Evolutionary conservation across 2,888 invertebrate species (phyloP).

Genomic region (Pristionchus japonicus): DNA sequence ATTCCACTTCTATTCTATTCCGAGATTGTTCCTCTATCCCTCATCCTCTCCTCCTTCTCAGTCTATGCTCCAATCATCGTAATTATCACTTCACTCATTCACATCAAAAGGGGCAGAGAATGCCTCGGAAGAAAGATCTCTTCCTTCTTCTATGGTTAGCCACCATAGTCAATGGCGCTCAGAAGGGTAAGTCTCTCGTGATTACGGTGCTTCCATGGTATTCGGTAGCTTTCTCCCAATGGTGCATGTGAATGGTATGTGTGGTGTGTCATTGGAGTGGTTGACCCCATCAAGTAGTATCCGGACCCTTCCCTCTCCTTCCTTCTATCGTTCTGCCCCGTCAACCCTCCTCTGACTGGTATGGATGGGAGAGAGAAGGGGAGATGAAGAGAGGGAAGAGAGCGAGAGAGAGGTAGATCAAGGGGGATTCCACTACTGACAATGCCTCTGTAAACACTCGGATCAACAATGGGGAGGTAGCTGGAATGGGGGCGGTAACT

Average conservation of each 20-base stretch:
- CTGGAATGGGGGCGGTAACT: neutral
- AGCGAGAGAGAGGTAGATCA: constrained; percentile 15
- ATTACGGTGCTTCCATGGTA: constrained; percentile 1
- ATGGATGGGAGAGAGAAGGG: neutral
- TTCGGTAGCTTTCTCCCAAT: constrained; percentile 26
- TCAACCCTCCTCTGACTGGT: constrained; percentile 34
- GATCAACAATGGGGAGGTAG: neutral
- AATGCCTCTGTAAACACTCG: neutral
- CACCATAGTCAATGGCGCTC: neutral
- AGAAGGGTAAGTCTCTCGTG: constrained; percentile 3
- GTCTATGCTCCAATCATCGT: constrained; percentile 5
- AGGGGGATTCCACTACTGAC: constrained; percentile 17
- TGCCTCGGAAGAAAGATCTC: constrained; percentile 34
- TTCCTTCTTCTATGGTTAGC: constrained; percentile 14
- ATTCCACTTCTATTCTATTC: neutral
- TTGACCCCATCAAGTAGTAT: constrained; percentile 39
- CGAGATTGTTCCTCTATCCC: neutral
- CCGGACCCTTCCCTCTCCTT: neutral
- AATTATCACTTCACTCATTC: neutral
- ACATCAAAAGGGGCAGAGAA: neutral
- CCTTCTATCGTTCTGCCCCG: constrained; percentile 29
- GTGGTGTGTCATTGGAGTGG: neutral
- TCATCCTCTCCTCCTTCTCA: neutral
- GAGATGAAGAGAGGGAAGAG: constrained; percentile 36
- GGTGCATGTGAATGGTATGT: constrained; percentile 24